A percentile compares a stretch with the other conserved stretches of the same genome.
These are phyloP conservation scores for Cheilosia variabilis DNA, from an alignment of 2,888 invertebrate genomes.

Conservation along the genomic window DNA sequence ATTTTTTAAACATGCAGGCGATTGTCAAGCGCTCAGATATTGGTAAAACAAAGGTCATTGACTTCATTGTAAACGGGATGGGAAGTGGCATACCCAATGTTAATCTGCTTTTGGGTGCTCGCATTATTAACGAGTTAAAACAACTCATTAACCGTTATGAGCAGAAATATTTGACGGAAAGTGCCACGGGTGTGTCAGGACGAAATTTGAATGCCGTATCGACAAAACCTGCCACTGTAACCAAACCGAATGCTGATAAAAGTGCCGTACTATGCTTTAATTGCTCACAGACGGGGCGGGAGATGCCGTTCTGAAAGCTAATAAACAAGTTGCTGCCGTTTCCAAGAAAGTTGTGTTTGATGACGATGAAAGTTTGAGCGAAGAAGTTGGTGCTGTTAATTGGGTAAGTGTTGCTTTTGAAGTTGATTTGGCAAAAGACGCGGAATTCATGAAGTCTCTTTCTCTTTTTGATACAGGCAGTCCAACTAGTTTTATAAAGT, in stretches of 20 bases:
- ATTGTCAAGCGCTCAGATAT: conserved; percentile 26
- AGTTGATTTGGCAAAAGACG: conserved; percentile 3
- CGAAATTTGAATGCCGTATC: neutral
- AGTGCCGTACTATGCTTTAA: neutral
- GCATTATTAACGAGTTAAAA: conserved; percentile 24
- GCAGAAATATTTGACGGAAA: conserved; percentile 15
- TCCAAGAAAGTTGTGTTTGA: neutral
- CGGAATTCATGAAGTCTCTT: neutral
- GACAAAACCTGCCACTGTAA: neutral
- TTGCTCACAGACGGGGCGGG: conserved; percentile 28
- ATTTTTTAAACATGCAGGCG: conserved; percentile 28
- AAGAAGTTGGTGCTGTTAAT: conserved; percentile 20
- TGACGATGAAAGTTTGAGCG: neutral
- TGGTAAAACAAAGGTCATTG: neutral
- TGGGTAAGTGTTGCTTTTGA: conserved; percentile 33
- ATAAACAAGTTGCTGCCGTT: neutral
- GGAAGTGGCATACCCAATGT: conserved; percentile 3
- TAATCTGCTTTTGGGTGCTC: conserved; percentile 27
- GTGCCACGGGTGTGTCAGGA: neutral
- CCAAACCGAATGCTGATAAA: neutral
- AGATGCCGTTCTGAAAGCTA: conserved; percentile 12
- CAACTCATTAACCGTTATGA: conserved; percentile 11
- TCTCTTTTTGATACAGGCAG: conserved; percentile 49
- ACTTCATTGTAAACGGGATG: conserved; percentile 21
- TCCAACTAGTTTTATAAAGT: conserved; percentile 20